phyloP scores from a whole-genome alignment of 2,797 vertebrate species.

The Onychomys arenicola region DNA sequence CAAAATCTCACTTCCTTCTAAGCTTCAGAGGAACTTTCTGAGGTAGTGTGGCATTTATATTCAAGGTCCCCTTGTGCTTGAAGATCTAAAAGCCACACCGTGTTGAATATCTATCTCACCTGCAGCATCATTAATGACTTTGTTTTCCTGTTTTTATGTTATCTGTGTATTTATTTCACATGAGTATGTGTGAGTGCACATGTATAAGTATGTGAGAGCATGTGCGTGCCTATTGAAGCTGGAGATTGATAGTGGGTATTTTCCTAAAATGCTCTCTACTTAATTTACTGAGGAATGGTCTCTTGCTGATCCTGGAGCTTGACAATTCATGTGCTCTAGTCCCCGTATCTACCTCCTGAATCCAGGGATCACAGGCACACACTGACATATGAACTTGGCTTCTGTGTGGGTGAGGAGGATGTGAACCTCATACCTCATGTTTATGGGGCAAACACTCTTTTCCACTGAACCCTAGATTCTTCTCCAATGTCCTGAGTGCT shows the following conservation, averaged over 20 bases:
- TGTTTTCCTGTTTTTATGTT: not conserved
- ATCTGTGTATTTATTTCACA: not conserved
- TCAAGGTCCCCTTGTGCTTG: constrained; percentile 14
- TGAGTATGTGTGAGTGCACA: too few relatives aligned
- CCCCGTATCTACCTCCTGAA: not conserved
- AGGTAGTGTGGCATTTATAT: constrained; percentile 28
- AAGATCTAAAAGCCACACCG: constrained; percentile 20
- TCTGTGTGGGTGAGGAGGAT: not conserved
- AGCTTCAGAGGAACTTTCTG: constrained; percentile 53
- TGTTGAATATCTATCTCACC: not conserved
- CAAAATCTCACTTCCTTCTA: constrained; percentile 36
- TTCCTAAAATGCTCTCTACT: not conserved
- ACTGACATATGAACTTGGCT: not conserved
- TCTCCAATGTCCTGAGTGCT: not conserved
- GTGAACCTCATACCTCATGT: not conserved
- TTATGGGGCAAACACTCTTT: not conserved
- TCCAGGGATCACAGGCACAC: not conserved
- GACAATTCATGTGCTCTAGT: not conserved
- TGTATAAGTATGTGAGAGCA: not conserved
- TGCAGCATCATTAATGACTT: constrained; percentile 18
- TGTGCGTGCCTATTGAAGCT: too few relatives aligned
- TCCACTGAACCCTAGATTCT: not conserved
- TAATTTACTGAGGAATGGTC: not conserved
- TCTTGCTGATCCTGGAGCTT: not conserved
- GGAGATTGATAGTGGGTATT: not conserved